Base-by-base conservation (phyloP, 2,888 invertebrate species). In the Allolobophora icterica region DNA sequence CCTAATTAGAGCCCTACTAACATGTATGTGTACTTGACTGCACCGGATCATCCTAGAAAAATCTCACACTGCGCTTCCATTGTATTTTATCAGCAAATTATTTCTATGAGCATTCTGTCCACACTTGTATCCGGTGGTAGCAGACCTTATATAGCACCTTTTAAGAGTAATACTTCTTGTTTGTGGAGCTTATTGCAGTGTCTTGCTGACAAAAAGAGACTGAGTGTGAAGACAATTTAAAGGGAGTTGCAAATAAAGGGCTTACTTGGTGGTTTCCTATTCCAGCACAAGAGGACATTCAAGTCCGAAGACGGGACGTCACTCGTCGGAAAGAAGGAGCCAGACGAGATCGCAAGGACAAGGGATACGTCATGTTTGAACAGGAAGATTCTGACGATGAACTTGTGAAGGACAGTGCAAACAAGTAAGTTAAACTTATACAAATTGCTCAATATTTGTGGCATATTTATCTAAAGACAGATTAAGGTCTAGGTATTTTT, bases 341-440 rank as follows among this genome's bases (percentile, higher is more conserved):
- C 33, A 35, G 98, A 95, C 98, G 97, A 94, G 95, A 95, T 30
- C 97, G 97, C 94, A 97, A 97, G 95, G 98, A 98, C 94, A 97
- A 97, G 95, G 98, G 98, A 4, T 98, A 98, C 96, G 98, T 98
- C 90, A 98, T 98, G 40, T 96, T 98, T 93, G 98, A 98, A 95
- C 98, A 98, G 87, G 98, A 98, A 95, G 98, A 98, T 94, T 98
- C 98, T 0, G 98, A 97, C 13, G 98, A 98, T 94, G 98, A 98
- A 93, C 91, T 91, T 38, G 91, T 92, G 33, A 71, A 42, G 21
- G 92, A 90, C 24, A 91, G 89, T 35, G 84, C 89, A 38, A 42
- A 52, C 83, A 87, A 87, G 87, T 87, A 87, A 87, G 8, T 34
- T 35, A 87, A 87, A n/a, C 71, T 71, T 71, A 71, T n/a, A 1